A percentile compares a stretch with the other conserved stretches of the same genome.
Evolutionary conservation across 1,140 invertebrate species (phyloP).

Genomic region (Schlechtendalia chinensis): DNA sequence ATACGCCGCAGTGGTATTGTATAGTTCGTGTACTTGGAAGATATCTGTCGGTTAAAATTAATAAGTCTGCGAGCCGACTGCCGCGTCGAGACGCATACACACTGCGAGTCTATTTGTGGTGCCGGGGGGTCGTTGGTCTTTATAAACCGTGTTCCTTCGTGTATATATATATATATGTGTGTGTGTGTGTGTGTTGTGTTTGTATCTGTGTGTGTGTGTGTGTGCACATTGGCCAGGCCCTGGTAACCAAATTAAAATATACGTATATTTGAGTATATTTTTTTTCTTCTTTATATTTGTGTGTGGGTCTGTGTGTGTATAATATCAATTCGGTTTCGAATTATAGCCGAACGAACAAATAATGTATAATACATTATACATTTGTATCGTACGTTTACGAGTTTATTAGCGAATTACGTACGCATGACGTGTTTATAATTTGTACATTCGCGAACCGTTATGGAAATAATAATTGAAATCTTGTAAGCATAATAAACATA

Average conservation of each 20-base stretch:
- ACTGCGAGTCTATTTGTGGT: conserved; percentile 41
- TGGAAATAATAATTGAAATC: no score
- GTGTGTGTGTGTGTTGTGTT: neutral
- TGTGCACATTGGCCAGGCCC: neutral
- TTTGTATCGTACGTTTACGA: no score
- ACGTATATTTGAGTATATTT: neutral
- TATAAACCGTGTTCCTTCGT: conserved; percentile 17
- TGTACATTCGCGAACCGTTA: no score
- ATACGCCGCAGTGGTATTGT: neutral
- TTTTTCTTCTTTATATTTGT: no score
- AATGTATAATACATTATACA: no score
- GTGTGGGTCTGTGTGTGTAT: no score
- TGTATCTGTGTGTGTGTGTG: neutral
- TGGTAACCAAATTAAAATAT: neutral
- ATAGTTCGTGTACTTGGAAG: conserved; percentile 31
- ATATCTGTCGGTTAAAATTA: conserved; percentile 50
- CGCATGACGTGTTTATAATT: no score
- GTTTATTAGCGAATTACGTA: no score
- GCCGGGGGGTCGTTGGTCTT: conserved; percentile 43
- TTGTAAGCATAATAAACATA: no score
- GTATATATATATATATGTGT: neutral
- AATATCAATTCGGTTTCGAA: no score
- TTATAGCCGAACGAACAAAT: no score
- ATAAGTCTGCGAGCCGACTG: conserved; percentile 39
- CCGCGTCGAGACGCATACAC: conserved; percentile 5